A percentile compares a stretch with the other conserved stretches of the same genome.
These are phyloP conservation scores for Chionomys nivalis DNA, from an alignment of 2,113 vertebrate species.

Conservation along the genomic window DNA sequence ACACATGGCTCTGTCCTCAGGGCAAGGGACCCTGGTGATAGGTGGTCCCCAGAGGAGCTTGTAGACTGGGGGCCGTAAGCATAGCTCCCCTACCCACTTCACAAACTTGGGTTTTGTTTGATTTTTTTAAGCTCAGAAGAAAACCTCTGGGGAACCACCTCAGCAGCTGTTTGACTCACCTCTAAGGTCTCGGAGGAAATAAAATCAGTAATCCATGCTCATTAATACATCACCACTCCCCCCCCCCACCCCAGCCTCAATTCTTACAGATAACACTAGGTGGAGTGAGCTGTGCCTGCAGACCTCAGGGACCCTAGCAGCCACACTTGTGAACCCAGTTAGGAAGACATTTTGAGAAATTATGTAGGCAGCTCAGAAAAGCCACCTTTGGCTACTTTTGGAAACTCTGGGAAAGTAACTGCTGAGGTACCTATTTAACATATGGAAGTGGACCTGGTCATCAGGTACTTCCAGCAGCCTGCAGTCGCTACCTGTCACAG, in stretches of 20 bases:
- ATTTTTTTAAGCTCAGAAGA: neutral
- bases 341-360: neutral
- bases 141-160: constrained; percentile 38
- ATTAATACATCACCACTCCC: neutral
- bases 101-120: neutral
- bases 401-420: no score
- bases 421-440: neutral
- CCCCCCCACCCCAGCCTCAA: neutral
- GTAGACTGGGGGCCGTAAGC: neutral
- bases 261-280: neutral
- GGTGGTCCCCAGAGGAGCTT: neutral
- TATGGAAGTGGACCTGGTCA: neutral
- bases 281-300: fast-evolving
- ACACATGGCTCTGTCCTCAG: neutral
- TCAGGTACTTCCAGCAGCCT: neutral
- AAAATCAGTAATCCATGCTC: constrained; percentile 45
- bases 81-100: neutral
- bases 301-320: neutral
- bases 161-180: constrained; percentile 38
- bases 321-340: fast-evolving
- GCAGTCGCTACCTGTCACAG: neutral
- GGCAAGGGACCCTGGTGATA: neutral
- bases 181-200: constrained; percentile 40
- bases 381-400: neutral
- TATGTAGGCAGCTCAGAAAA: neutral